Conservation (phyloP, 2,888 invertebrate species). For the Argyresthia albistria region DNA sequence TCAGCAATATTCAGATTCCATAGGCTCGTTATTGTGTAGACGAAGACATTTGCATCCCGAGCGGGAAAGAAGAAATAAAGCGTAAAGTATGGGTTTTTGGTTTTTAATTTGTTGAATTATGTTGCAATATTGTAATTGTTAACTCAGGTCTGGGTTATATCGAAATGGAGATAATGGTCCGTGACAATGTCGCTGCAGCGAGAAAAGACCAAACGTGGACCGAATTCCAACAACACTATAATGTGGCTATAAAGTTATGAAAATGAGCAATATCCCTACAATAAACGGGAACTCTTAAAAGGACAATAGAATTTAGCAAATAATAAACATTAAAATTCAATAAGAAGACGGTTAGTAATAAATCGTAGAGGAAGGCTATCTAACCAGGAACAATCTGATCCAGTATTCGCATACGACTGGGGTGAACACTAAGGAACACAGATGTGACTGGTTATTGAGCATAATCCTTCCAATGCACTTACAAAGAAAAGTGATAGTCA, state of each 20-base stretch:
- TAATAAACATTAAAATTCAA: constrained; percentile 63
- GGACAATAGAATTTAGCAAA: constrained; percentile 19
- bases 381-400: constrained; percentile 56
- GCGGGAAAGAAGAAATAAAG: too few species aligned
- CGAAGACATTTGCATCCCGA: too few species aligned
- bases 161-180: too few species aligned
- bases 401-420: constrained; percentile 33
- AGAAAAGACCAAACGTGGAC: too few species aligned
- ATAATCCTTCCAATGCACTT: not conserved
- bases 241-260: constrained; percentile 2
- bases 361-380: constrained; percentile 69
- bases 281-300: not conserved
- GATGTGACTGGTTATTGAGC: not conserved
- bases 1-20: too few species aligned
- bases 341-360: constrained; percentile 50
- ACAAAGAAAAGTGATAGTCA: not conserved
- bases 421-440: not conserved
- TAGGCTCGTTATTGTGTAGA: too few species aligned
- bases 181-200: too few species aligned
- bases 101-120: too few species aligned
- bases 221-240: not conserved
- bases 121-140: too few species aligned
- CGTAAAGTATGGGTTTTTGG: too few species aligned
- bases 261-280: not conserved
- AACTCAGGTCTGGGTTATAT: too few species aligned